phyloP scores from a whole-genome alignment of 2,797 vertebrate genomes.

The Neoniphon sammara region DNA sequence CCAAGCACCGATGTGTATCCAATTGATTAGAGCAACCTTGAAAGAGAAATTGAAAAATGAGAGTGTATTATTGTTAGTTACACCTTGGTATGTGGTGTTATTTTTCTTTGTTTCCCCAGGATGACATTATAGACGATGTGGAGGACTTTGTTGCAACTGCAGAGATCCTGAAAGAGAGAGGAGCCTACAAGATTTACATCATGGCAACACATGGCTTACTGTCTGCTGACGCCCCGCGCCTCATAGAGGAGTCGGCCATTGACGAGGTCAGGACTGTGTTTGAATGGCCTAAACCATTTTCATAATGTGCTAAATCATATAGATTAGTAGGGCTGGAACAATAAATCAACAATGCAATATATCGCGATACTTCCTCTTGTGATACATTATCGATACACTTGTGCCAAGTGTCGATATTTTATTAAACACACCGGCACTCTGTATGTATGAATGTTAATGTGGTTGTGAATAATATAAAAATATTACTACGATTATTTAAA shows the following conservation, averaged over 20 bases:
- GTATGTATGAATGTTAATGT: no score
- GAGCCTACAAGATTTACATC: conserved; percentile 98
- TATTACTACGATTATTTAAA: no score
- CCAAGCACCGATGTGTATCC: neutral
- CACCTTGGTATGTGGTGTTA: neutral
- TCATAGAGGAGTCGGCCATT: conserved; percentile 96
- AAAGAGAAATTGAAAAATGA: neutral
- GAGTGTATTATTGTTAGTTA: neutral
- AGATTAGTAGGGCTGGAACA: no score
- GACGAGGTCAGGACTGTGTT: conserved; percentile 87
- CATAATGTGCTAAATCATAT: no score
- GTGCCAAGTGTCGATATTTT: no score
- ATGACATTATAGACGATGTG: conserved; percentile 97
- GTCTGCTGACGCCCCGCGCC: conserved; percentile 94
- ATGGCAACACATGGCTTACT: conserved; percentile 98
- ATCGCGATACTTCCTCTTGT: no score
- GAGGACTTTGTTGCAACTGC: conserved; percentile 97
- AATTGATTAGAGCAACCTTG: neutral
- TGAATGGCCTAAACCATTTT: neutral
- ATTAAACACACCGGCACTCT: no score
- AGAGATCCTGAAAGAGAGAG: conserved; percentile 98
- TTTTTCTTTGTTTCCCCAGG: conserved; percentile 77
- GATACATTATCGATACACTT: no score
- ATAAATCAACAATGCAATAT: no score
- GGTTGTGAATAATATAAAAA: no score